These are phyloP conservation scores for Anguilla rostrata DNA, from an alignment of 2,113 vertebrate species.

Conservation along the genomic window DNA sequence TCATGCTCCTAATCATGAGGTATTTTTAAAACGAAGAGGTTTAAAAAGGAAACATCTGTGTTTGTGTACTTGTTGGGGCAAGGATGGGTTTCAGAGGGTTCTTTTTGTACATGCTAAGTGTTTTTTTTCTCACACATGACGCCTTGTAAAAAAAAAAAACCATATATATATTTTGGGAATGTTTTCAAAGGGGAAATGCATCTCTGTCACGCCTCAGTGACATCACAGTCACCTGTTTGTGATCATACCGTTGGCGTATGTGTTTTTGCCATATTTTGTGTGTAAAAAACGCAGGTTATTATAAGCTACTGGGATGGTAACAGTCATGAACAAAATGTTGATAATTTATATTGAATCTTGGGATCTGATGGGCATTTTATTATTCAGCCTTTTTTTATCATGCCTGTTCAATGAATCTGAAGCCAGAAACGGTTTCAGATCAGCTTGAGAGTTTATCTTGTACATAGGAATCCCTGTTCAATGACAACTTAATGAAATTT, in stretches of 20 bases:
- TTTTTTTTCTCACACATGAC: constrained; percentile 46
- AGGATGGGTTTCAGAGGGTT: constrained; percentile 13
- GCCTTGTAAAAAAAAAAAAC: neutral
- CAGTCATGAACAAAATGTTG: constrained; percentile 3
- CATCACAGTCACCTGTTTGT: constrained; percentile 27
- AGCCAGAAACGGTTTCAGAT: constrained; percentile 49
- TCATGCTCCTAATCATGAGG: constrained; percentile 6
- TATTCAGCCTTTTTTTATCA: constrained; percentile 55
- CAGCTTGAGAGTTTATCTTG: constrained; percentile 61
- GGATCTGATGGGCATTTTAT: constrained; percentile 63
- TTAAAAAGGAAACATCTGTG: constrained; percentile 18
- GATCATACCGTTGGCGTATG: constrained; percentile 33
- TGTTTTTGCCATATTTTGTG: constrained; percentile 42
- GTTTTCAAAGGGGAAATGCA: constrained; percentile 26
- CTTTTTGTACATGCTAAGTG: constrained; percentile 59
- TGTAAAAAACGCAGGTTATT: constrained; percentile 41
- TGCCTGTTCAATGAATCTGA: constrained; percentile 60
- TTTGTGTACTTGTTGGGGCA: constrained; percentile 36
- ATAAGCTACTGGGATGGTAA: constrained; percentile 39
- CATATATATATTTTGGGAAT: constrained; percentile 29
- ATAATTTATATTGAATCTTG: constrained; percentile 64
- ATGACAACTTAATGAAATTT: constrained; percentile 50
- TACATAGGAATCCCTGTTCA: constrained; percentile 63
- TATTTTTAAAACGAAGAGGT: neutral
- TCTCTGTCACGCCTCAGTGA: constrained; percentile 29